Percentiles rank a stretch among this genome's conserved stretches.
Evolutionary conservation across 64 coral and sea anemone species (phyloP).

Genomic region (Montipora cactus): DNA sequence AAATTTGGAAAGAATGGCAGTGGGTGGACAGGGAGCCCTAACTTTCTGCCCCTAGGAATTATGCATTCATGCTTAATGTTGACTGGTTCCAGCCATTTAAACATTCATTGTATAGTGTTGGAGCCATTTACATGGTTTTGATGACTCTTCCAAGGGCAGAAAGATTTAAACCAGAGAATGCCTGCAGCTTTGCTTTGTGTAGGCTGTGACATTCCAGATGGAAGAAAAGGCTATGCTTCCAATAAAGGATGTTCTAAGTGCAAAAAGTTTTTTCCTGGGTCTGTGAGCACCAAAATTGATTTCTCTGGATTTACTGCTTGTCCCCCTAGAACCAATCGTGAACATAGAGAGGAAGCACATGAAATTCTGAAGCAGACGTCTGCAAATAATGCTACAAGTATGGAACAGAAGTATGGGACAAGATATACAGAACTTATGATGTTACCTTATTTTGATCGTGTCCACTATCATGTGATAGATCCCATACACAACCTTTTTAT

Average conservation of each 20-base stretch:
- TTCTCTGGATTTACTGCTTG: constrained; percentile 5
- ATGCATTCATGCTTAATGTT: constrained; percentile 81
- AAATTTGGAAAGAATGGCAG: constrained; percentile 59
- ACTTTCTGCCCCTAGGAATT: constrained; percentile 22
- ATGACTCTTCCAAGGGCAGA: constrained; percentile 35
- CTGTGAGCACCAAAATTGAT: not conserved
- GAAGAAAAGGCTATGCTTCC: constrained; percentile 49
- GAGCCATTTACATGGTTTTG: constrained; percentile 34
- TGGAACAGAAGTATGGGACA: constrained; percentile 30
- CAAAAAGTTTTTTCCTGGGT: constrained; percentile 1
- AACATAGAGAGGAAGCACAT: not conserved
- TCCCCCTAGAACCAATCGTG: not conserved
- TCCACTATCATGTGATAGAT: constrained; percentile 35
- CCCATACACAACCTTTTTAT: constrained; percentile 39
- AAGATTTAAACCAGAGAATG: constrained; percentile 47
- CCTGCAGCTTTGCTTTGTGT: constrained; percentile 67
- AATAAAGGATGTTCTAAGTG: constrained; percentile 44
- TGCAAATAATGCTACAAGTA: not conserved
- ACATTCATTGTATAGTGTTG: constrained; percentile 31
- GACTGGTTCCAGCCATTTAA: constrained; percentile 76
- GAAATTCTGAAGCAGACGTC: constrained; percentile 30
- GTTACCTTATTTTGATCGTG: constrained; percentile 68
- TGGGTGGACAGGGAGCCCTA: not conserved
- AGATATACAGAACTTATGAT: constrained; percentile 31
- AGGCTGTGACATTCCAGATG: constrained; percentile 48